These are phyloP conservation scores for Plemyria rubiginata DNA, from an alignment of 2,888 invertebrate species.

Conservation along the genomic window DNA sequence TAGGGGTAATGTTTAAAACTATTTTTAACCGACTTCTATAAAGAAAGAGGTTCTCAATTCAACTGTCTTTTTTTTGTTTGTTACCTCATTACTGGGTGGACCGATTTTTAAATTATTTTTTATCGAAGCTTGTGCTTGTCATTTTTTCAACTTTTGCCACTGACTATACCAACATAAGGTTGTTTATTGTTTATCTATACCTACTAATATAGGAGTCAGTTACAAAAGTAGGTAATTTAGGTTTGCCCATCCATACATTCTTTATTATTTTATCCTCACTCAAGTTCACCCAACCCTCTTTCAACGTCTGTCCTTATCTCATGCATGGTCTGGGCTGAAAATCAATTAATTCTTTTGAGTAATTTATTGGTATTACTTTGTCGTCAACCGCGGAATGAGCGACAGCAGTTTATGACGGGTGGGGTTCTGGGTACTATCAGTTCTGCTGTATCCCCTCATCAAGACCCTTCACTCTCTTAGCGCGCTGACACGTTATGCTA, in stretches of 20 bases:
- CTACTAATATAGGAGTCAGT: too few species aligned
- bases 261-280: not conserved
- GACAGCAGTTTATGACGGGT: constrained; percentile 39
- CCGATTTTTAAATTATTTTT: too few species aligned
- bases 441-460: constrained; percentile 47
- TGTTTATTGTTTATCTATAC: too few species aligned
- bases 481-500: constrained; percentile 66
- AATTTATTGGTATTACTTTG: constrained; percentile 37
- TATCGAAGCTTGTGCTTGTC: too few species aligned
- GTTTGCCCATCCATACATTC: too few species aligned
- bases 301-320: constrained; percentile 12
- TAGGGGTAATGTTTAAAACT: not conserved
- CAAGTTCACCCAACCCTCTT: constrained; percentile 14
- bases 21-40: too few species aligned
- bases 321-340: constrained; percentile 19
- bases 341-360: constrained; percentile 33
- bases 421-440: constrained; percentile 21
- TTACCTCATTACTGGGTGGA: too few species aligned
- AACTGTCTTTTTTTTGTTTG: too few species aligned
- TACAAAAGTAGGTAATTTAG: too few species aligned
- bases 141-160: too few species aligned
- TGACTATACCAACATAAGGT: too few species aligned
- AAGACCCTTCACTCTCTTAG: constrained; percentile 51
- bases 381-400: constrained; percentile 34
- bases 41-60: too few species aligned